Percentiles rank a stretch among this genome's conserved stretches.
Conservation (phyloP, 1,140 invertebrate genomes). For the Eciton burchellii region DNA sequence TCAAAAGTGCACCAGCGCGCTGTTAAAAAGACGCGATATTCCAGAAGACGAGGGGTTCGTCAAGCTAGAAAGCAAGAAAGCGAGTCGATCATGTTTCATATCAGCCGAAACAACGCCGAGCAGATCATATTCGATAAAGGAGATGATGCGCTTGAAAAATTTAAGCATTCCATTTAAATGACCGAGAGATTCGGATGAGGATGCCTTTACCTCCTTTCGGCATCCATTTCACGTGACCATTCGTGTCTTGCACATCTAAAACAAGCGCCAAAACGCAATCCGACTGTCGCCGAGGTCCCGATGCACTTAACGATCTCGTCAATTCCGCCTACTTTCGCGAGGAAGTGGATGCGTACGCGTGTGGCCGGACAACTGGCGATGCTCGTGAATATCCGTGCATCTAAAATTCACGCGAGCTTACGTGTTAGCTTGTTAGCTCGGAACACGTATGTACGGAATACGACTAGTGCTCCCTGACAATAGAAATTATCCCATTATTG, state of each 20-base stretch:
- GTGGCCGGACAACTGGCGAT: neutral
- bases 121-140: neutral
- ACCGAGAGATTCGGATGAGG: too few species aligned
- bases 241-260: neutral
- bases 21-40: neutral
- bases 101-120: too few species aligned
- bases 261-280: neutral
- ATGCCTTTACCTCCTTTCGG: too few species aligned
- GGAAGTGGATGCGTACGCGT: neutral
- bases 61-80: neutral
- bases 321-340: slow-evolving; percentile 17
- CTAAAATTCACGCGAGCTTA: neutral
- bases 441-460: neutral
- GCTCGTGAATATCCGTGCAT: neutral
- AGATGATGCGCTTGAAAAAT: neutral
- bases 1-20: neutral
- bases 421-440: too few species aligned
- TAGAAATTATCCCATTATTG: neutral
- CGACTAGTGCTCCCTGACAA: neutral
- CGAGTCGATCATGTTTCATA: neutral
- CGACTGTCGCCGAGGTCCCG: slow-evolving; percentile 24
- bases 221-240: too few species aligned
- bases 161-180: too few species aligned
- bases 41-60: neutral
- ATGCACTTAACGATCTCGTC: slow-evolving; percentile 58